These are phyloP conservation scores for Poeciliopsis infans DNA, from an alignment of 2,797 vertebrate species.

Conservation along the genomic window DNA sequence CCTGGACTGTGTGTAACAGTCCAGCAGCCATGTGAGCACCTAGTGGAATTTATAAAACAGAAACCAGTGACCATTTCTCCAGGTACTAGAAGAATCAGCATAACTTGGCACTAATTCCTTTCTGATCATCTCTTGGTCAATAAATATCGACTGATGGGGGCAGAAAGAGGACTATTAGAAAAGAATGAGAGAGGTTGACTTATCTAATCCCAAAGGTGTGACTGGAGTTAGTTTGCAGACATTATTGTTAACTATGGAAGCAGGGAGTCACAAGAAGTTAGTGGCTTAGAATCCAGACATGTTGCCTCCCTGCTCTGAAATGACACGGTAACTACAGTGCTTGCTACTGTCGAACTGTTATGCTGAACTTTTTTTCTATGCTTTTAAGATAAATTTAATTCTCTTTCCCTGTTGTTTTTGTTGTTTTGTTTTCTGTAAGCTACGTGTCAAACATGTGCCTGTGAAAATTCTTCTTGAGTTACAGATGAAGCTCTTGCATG, in stretches of 20 bases:
- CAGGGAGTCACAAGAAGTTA: slow-evolving; percentile 59
- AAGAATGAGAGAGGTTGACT: slow-evolving; percentile 54
- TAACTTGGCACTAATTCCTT: not conserved
- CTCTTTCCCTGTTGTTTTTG: not conserved
- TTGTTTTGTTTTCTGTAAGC: not conserved
- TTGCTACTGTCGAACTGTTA: not conserved
- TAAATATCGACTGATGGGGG: slow-evolving; percentile 1
- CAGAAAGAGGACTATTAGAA: slow-evolving; percentile 17
- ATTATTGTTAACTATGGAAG: slow-evolving; percentile 51
- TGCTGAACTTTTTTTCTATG: not conserved
- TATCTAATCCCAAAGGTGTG: slow-evolving; percentile 75
- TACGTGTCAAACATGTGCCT: not conserved
- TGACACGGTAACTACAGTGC: not conserved
- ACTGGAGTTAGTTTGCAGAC: slow-evolving; percentile 55
- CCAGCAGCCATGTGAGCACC: slow-evolving; percentile 29
- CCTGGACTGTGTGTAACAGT: slow-evolving; percentile 25
- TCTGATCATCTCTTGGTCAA: no score
- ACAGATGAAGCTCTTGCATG: not conserved
- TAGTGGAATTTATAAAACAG: slow-evolving; percentile 56
- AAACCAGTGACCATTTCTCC: slow-evolving; percentile 48
- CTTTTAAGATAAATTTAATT: not conserved
- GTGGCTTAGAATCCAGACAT: slow-evolving; percentile 29
- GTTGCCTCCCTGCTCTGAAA: slow-evolving; percentile 21
- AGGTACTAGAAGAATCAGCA: slow-evolving; percentile 29
- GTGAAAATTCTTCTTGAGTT: not conserved